Conservation (phyloP, 2,888 invertebrate genomes). For the Oegoconia quadripuncta region DNA sequence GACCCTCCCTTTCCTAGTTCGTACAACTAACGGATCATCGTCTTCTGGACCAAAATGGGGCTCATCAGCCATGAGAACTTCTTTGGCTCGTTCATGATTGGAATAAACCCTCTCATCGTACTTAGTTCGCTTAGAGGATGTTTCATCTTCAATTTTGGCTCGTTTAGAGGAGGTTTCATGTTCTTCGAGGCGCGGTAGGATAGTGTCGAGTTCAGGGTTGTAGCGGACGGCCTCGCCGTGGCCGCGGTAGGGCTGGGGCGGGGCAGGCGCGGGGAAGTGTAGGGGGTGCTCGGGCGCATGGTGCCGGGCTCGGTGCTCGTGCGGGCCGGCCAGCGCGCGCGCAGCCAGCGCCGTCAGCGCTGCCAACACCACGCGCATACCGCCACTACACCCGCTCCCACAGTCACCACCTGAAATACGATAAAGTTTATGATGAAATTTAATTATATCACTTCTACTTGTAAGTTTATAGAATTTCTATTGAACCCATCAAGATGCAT, state of each 20-base stretch:
- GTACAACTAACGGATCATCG: conserved; percentile 86
- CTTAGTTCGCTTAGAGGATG: conserved; percentile 59
- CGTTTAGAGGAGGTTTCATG: conserved; percentile 67
- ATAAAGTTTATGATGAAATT: background rate
- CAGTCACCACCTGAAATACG: conserved; percentile 62
- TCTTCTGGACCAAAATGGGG: conserved; percentile 70
- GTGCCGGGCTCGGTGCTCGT: conserved; percentile 75
- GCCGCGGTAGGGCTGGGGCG: conserved; percentile 72
- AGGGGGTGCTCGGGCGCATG: conserved; percentile 66
- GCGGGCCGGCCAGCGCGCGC: conserved; percentile 67
- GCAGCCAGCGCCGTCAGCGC: conserved; percentile 72
- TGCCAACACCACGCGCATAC: conserved; percentile 73
- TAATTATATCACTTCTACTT: too few relatives aligned
- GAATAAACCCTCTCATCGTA: conserved; percentile 65
- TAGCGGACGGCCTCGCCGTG: conserved; percentile 78
- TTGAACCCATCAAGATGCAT: too few relatives aligned
- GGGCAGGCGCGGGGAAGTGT: conserved; percentile 58
- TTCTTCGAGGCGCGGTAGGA: conserved; percentile 64
- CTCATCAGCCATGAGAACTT: conserved; percentile 63
- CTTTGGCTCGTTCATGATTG: conserved; percentile 57
- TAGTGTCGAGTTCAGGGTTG: conserved; percentile 75
- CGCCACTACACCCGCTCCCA: conserved; percentile 64
- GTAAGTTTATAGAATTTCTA: too few relatives aligned
- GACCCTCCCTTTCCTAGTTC: conserved; percentile 88
- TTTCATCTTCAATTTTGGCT: conserved; percentile 56